Evolutionary conservation across 2,888 invertebrate genomes (phyloP), one percentile per base, ranked within the genome.

Genomic region (Eupithecia exiguata): DNA sequence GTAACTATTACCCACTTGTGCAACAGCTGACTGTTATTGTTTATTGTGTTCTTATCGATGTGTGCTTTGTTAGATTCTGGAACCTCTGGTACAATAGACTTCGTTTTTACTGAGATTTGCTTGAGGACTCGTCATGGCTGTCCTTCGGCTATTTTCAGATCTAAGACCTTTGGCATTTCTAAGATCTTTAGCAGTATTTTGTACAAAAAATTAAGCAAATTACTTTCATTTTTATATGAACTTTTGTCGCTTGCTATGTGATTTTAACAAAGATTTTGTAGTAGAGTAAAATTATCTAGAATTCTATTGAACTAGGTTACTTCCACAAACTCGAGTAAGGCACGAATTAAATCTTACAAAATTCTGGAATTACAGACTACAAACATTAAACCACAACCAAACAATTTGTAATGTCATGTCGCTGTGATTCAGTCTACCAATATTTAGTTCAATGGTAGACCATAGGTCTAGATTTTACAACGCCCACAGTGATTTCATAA

Each of bases 41-140:
- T 92, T 92, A 94, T 94, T 94, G 94, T 94, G 84, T 93, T 93
- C 92, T 92, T 93, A 93, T 93, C 92, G 91, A 91, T 92, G 89
- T 90, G 88, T 90, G 84, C 86, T 86, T 77, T 77, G 78, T 76
- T 74, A 21, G 84, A 84, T 86, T 86, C 84, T 86, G 87, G 87
- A 88, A 86, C 87, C 83, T 82, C 82, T 78, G 68, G 58, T 82
- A 92, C 93, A 93, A 92, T 92, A 81, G 83, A 89, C 90, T 92
- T 89, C 89, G 87, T 92, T 93, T 93, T 93, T 92, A 89, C 87
- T 30, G 49, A 66, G 69, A 65, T 68, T 43, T 43, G 9, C 66
- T 70, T 18, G 65, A 36, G 36, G 40, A 38, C 58, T 49, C 53
- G 12, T 25, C 5, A 49, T 62, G 63, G 35, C 36, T 40, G 71